Evolutionary conservation across 2,797 vertebrate genomes (phyloP), one percentile per base, ranked within the genome.

Genomic region (Macrochelys suwanniensis): DNA sequence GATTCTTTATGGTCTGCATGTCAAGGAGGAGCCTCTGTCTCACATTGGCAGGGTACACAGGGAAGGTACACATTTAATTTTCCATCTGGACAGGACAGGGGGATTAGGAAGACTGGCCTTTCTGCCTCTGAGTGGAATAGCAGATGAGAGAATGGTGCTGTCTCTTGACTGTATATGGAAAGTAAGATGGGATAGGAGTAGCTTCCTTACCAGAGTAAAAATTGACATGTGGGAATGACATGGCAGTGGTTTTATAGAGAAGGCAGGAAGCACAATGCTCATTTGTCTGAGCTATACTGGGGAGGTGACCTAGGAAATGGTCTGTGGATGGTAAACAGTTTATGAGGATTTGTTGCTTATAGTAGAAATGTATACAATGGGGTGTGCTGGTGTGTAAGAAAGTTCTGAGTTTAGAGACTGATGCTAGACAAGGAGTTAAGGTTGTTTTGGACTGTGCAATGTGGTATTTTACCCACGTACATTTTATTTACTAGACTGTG

Each of bases 391-490:
- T 11, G 16, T 86, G 51, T 74, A 80, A 77, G 47, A 59, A 88
- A 93, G 33, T 54, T 89, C 59, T 56, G 59, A 2, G 78, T 59
- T 45, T 50, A 47, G 17, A 45, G 33, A n/a, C 50, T 11, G 92
- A 25, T 78, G 74, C 94, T 71, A 57, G 31, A 5, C 31, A 0
- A 80, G 57, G 85, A n/a, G 37, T 82, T 95, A 57, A 84, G 85
- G 93, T 92, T 11, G 16, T 11, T 71, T 71, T 71, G n/a, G 94
- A 90, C 65, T 76, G 53, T 95, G 88, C 19, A 54, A 88, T 51
- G 25, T 45, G 37, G 31, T 82, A 79, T 89, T 89, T 84, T 53
- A 42, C 21, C 59, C 37, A 42, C 87, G 84, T 19, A 80, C 11
- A 37, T 84, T 89, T 80, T 84, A 76, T 84, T 85, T 47, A 80